Base-by-base conservation (phyloP, 1,140 invertebrate species). In the Drosophila micromelanica region DNA sequence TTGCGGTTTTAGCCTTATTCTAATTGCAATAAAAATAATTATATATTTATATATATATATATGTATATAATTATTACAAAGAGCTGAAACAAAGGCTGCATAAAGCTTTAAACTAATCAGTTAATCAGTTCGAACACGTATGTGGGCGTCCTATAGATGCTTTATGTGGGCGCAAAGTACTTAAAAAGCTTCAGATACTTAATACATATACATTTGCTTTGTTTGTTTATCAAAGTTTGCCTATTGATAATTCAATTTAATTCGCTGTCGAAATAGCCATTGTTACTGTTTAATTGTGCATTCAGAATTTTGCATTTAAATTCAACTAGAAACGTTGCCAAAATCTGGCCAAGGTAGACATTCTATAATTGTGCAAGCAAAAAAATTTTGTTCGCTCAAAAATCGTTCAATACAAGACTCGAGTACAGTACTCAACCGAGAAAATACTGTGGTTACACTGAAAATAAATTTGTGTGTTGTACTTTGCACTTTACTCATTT, bases 81-180 rank as follows among this genome's bases (percentile, higher is more conserved):
- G 32, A 6, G 17, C 35, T 7, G 42, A 65, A 70, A 80, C 73
- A 85, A 80, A 85, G 73, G 57, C 73, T 56, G 17, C 15, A 13
- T 8, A 43, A 72, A 85, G 80, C 80, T 86, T 86, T 57, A 70
- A 86, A 69, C 81, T 85, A 86, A 80, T 85, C 81, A 80, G 61
- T 68, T 56, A 77, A 61, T 70, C 52, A 43, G 38, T 48, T 63
- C 55, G 60, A 20, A 52, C 51, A 68, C 48, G 30, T 61, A 37
- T 55, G 63, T 57, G 40, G 57, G 43, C 13, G 42, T 45, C 13
- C 51, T 3, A 15, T 27, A 11, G 23, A 56, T 63, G 23, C 45
- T 59, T 56, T 48, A 9, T 27, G 54, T 42, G 38, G 37, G 54
- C 52, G 52, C 32, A 38, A 38, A 46, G 11, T 3, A 57, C 48